phyloP scores from a whole-genome alignment of 1,140 invertebrate genomes.

The Stegodyphus mimosarum region DNA sequence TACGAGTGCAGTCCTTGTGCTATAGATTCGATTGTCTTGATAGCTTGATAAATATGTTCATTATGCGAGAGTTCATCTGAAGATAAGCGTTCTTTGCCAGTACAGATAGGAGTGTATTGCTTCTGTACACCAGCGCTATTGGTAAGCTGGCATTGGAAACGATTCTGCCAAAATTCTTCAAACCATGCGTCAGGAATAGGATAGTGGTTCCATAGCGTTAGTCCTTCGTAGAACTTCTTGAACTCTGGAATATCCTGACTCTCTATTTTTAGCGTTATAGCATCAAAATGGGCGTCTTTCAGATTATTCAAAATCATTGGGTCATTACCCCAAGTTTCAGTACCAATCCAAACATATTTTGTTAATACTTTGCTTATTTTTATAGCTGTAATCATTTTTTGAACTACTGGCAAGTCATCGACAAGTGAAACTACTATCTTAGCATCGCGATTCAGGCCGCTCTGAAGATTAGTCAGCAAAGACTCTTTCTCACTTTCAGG shows the following conservation, averaged over 20 bases:
- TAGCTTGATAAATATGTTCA: conserved; percentile 68
- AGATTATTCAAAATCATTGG: conserved; percentile 65
- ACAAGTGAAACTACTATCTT: conserved; percentile 50
- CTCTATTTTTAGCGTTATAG: conserved; percentile 66
- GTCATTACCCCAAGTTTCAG: conserved; percentile 56
- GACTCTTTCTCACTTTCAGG: conserved; percentile 15
- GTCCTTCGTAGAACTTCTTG: conserved; percentile 67
- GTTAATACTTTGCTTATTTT: conserved; percentile 10
- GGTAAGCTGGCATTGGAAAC: conserved; percentile 67
- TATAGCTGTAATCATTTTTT: conserved; percentile 45
- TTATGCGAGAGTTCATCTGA: conserved; percentile 63
- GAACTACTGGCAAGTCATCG: conserved; percentile 24
- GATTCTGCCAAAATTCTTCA: conserved; percentile 69
- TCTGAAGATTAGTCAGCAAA: conserved; percentile 27
- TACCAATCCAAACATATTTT: conserved; percentile 50
- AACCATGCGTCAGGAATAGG: conserved; percentile 69
- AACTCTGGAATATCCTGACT: conserved; percentile 69
- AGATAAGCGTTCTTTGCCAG: conserved; percentile 56
- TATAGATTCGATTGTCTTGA: conserved; percentile 68
- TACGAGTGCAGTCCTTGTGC: conserved; percentile 67
- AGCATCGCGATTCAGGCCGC: conserved; percentile 25
- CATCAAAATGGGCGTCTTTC: conserved; percentile 64
- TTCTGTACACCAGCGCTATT: conserved; percentile 65
- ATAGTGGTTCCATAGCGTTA: conserved; percentile 66
- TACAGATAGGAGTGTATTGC: conserved; percentile 35